Conservation (phyloP, 35 echinoderm and acorn worm genomes). For the Acanthaster planci region DNA sequence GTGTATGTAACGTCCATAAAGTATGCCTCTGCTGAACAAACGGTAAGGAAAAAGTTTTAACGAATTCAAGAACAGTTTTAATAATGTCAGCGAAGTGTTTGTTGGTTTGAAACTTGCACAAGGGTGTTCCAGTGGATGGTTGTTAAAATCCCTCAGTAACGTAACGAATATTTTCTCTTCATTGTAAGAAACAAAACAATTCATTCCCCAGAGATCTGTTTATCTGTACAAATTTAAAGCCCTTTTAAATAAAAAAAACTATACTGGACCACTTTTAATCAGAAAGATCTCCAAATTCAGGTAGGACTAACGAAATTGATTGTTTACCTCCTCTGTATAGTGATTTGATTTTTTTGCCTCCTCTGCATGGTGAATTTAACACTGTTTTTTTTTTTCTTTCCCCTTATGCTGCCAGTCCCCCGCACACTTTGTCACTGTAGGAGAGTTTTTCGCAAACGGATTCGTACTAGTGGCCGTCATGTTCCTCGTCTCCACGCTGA, state of each 20-base stretch:
- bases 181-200: too few relatives aligned
- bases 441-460: constrained; percentile 50
- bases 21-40: neutral
- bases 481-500: constrained; percentile 37
- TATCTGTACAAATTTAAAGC: too few relatives aligned
- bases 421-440: constrained; percentile 24
- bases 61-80: neutral
- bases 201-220: too few relatives aligned
- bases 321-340: too few relatives aligned
- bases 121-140: neutral
- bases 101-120: neutral
- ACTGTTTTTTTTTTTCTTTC: neutral
- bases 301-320: too few relatives aligned
- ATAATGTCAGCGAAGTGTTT: too few relatives aligned
- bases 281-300: too few relatives aligned
- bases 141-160: neutral
- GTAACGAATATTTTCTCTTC: neutral
- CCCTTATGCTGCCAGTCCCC: neutral
- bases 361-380: too few relatives aligned
- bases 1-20: constrained; percentile 43
- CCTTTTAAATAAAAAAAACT: too few relatives aligned
- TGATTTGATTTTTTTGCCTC: too few relatives aligned
- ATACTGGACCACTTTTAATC: too few relatives aligned
- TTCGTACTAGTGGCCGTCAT: constrained; percentile 55
- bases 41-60: constrained; percentile 11